Evolutionary conservation across 2,113 vertebrate genomes (phyloP).

Genomic region (Rafetus swinhoei): DNA sequence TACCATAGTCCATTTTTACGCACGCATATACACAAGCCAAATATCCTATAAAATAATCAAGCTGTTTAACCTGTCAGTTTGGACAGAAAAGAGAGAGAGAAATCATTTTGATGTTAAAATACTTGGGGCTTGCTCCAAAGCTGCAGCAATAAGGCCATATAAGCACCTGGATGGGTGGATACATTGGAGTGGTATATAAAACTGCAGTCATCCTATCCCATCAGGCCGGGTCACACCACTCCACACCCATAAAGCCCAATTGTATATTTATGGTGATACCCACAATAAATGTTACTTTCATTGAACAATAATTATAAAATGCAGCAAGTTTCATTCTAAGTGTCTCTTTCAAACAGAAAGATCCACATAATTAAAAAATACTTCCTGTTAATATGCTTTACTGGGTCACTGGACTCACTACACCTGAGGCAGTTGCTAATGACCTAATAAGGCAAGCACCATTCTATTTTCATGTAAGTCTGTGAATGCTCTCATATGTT

Average conservation of each 20-base stretch:
- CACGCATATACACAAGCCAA: neutral
- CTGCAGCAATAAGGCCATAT: neutral
- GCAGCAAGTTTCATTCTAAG: neutral
- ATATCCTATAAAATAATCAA: neutral
- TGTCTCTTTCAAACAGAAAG: constrained; percentile 18
- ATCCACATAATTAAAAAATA: neutral
- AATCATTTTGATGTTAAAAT: constrained; percentile 2
- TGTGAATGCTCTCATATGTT: neutral
- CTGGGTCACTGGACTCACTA: neutral
- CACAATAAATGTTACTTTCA: neutral
- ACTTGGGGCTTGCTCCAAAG: accelerated
- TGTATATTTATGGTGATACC: neutral
- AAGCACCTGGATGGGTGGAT: neutral
- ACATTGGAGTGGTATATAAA: neutral
- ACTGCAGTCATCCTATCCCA: neutral
- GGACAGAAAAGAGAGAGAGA: neutral
- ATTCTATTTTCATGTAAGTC: neutral
- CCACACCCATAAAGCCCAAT: neutral
- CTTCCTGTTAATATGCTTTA: neutral
- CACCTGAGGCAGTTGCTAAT: neutral
- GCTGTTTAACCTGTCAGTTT: neutral
- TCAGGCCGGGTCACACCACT: neutral
- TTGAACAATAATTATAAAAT: neutral
- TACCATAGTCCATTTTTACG: accelerated
- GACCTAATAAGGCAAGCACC: neutral